Percentiles rank a stretch among this genome's conserved stretches.
Conservation (phyloP, 2,888 invertebrate species). For the Rhimphoctona megacephalus region DNA sequence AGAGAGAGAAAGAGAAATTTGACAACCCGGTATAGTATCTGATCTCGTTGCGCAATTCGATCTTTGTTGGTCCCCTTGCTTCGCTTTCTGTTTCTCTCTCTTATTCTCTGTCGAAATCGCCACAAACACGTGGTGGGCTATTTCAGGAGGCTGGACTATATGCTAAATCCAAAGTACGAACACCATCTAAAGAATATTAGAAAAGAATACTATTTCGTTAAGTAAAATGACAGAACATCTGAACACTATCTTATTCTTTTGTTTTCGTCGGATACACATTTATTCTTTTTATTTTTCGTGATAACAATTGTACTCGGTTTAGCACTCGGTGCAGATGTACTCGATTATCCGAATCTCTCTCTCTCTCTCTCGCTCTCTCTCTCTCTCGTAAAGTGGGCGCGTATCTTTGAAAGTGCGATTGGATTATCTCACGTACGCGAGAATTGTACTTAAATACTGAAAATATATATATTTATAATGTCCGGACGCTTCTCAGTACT, state of each 20-base stretch:
- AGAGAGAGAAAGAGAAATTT: neutral
- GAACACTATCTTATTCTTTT: constrained; percentile 2
- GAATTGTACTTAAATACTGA: constrained; percentile 23
- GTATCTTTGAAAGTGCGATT: constrained; percentile 19
- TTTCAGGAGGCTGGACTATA: neutral
- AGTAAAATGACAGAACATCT: neutral
- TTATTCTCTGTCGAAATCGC: neutral
- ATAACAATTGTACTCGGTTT: constrained; percentile 16
- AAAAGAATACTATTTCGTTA: neutral
- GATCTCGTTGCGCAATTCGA: constrained; percentile 6
- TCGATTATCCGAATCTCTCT: constrained; percentile 27
- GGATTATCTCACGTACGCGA: constrained; percentile 35
- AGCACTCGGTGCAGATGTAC: constrained; percentile 55
- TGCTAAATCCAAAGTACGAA: neutral
- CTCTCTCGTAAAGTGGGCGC: neutral
- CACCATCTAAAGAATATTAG: neutral
- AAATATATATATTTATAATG: neutral
- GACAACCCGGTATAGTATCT: neutral
- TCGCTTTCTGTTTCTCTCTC: constrained; percentile 21
- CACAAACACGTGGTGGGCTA: neutral
- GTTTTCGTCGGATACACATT: neutral
- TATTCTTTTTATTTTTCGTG: constrained; percentile 11
- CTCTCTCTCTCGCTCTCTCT: neutral
- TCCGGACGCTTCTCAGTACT: neutral
- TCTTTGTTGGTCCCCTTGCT: neutral